Conservation (phyloP, 2,888 invertebrate genomes). For the Adelphocoris suturalis region DNA sequence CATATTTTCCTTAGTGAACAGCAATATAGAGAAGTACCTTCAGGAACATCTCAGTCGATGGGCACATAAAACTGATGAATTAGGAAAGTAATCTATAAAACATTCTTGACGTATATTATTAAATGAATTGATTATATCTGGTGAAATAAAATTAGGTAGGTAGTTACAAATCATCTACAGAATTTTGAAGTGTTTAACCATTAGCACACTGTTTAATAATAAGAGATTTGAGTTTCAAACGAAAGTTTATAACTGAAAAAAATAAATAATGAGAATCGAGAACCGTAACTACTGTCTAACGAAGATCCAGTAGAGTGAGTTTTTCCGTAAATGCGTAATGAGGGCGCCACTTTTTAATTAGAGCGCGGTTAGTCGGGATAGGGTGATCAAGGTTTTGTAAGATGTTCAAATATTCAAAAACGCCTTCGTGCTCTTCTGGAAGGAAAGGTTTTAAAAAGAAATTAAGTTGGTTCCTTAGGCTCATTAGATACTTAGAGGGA, state of each 20-base stretch:
- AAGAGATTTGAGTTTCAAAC: neutral
- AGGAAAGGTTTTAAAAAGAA: slow-evolving; percentile 68
- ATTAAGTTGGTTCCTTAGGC: slow-evolving; percentile 67
- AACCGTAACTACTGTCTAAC: neutral
- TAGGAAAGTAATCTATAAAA: too few species aligned
- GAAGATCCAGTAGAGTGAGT: neutral
- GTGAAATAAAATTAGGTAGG: too few species aligned
- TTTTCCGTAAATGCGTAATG: slow-evolving; percentile 54
- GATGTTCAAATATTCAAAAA: slow-evolving; percentile 66
- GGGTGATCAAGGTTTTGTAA: slow-evolving; percentile 46
- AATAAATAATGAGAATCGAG: neutral
- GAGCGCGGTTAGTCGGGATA: neutral
- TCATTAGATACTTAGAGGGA: slow-evolving; percentile 66
- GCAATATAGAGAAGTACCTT: too few species aligned
- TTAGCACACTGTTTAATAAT: too few species aligned
- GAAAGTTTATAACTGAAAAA: slow-evolving; percentile 9
- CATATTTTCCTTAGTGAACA: too few species aligned
- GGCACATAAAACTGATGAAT: too few species aligned
- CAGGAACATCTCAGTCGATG: too few species aligned
- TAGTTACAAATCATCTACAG: too few species aligned
- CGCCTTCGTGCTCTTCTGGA: slow-evolving; percentile 43
- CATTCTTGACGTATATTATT: too few species aligned
- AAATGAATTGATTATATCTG: too few species aligned
- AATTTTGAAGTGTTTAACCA: too few species aligned
- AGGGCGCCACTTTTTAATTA: slow-evolving; percentile 66